Evolutionary conservation across 2,888 invertebrate species (phyloP).

Genomic region (Eulithis prunata): DNA sequence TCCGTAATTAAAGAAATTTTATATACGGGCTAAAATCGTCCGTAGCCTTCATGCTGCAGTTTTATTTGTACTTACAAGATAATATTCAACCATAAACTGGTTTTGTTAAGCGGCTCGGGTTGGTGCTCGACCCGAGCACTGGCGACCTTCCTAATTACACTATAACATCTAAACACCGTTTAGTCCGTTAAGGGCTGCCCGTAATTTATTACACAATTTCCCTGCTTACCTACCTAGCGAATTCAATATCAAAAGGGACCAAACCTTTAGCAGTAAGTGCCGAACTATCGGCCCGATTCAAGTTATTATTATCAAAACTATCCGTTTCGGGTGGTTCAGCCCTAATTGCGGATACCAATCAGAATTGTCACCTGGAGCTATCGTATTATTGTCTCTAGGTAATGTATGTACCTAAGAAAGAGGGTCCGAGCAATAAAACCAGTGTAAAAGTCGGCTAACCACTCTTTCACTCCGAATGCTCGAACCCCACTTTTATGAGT

Average conservation of each 20-base stretch:
- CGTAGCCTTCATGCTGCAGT: conserved; percentile 8
- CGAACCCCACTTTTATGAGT: conserved; percentile 71
- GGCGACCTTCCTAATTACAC: conserved; percentile 64
- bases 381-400: conserved; percentile 71
- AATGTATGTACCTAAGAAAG: conserved; percentile 69
- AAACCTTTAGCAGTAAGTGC: conserved; percentile 66
- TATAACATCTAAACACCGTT: conserved; percentile 68
- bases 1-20: conserved; percentile 7
- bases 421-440: conserved; percentile 73
- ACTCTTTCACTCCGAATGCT: conserved; percentile 60
- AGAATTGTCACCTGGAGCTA: conserved; percentile 51
- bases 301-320: conserved; percentile 69
- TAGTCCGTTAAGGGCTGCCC: conserved; percentile 60
- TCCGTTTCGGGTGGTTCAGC: conserved; percentile 44
- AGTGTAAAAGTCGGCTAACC: conserved; percentile 80
- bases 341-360: conserved; percentile 68
- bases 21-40: not conserved
- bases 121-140: conserved; percentile 49
- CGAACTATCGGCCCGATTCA: conserved; percentile 69
- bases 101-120: conserved; percentile 46
- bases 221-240: conserved; percentile 56
- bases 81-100: conserved; percentile 48
- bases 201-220: conserved; percentile 74
- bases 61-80: conserved; percentile 35
- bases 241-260: conserved; percentile 74